Evolutionary conservation across 2,797 vertebrate species (phyloP), one percentile per base, ranked within the genome.

Genomic region (Gephyroberyx darwinii): DNA sequence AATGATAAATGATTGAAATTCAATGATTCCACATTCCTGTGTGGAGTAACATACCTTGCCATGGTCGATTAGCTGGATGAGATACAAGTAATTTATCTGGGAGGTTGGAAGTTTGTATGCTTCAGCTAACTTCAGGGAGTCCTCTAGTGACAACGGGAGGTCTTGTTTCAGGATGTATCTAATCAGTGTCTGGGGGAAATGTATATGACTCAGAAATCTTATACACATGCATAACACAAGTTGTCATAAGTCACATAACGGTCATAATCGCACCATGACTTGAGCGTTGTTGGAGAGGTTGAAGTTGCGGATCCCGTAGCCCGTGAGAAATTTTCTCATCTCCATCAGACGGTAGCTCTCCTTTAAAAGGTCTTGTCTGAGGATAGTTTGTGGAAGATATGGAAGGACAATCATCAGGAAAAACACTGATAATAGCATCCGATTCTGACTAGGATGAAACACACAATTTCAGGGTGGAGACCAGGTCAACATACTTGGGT

Each of bases 281-380:
- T 97, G 92, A 30, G 93, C 94, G 69, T 91, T 91, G 84, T 93
- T 96, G 26, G 96, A 92, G 65, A 96, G 94, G 74, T 95, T 97
- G 83, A 95, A 93, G 62, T 95, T 97, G 70, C 96, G 94, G 83
- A 99, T 96, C 22, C 98, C 97, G 45, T 99, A 98, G 53, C 93
- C 93, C 71, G 95, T 90, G 74, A 99, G 88, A 72, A 98, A 94
- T 67, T 96, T 98, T 86, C 96, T 97, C 84, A 99, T 96, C 85
- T 99, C 96, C 98, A 99, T 99, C 31, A 98, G 90, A 52, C 78
- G 91, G 84, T 97, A 98, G 80, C 96, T 96, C 69, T 99, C 97
- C 79, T 95, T 96, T 57, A 99, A 80, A 71, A 98, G 91, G 75
- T 96, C 94, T 76, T 96, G 96, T 82, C 98, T 99, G 61, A 19